Base-by-base conservation (phyloP, 2,797 vertebrate species). In the Microtus californicus region DNA sequence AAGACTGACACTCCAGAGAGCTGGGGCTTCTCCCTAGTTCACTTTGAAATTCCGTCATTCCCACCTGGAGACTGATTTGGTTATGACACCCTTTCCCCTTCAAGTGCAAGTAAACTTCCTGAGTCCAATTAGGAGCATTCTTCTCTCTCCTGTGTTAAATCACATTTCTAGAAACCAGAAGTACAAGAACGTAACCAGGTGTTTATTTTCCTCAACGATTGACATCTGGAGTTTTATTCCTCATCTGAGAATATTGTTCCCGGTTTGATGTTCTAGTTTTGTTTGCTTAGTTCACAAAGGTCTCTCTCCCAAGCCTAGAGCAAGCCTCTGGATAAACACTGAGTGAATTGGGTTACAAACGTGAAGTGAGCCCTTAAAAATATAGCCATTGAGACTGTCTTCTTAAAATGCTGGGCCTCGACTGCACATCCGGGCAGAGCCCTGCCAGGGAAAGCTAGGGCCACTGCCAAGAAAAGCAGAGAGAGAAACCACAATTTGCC, bases 401-500 rank as follows among this genome's bases (percentile, higher is more conserved):
- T 63, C 79, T 94, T 97, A 93, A 98, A 98, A 92, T 95, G 97
- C 97, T 95, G 89, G 87, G 92, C 95, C 97, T 96, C 91, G 59
- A 51, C 65, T 83, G 86, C 67, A 90, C 77, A 97, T 97, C 97
- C 94, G 95, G 93, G 85, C 82, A 89, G 48, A 71, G 89, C 91
- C 65, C 74, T 96, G 96, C 95, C 95, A 93, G 97, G 89, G 81
- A 97, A 97, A 97, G 77, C 78, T 88, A 90, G 73, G 31, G 37
- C 54, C 2, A 12, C 91, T 97, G 97, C 97, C 97, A 97, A 95
- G 90, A 87, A 97, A 97, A 98, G 95, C 96, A 97, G 48, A 95
- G 94, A 87, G 51, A 96, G 97, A 51, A 13, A 86, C 95, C 89
- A 92, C 87, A 85, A 65, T 56, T 81, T 96, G 93, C 92, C 40